Conservation (phyloP, 2,888 invertebrate genomes). For the Pseudolycoriella hygida region DNA sequence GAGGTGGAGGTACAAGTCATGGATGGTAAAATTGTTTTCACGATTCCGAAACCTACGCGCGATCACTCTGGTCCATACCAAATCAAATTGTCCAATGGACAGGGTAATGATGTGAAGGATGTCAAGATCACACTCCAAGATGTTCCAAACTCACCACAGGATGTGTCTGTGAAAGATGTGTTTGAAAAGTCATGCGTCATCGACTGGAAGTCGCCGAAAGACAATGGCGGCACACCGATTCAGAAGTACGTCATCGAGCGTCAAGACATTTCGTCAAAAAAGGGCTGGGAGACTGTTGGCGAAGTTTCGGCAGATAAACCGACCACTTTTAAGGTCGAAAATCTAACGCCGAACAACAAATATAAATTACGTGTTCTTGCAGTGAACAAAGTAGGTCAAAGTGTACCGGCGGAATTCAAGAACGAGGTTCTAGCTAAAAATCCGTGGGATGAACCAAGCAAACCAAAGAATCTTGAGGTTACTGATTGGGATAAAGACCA, state of each 20-base stretch:
- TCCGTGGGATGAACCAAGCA: conserved; percentile 74
- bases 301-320: conserved; percentile 57
- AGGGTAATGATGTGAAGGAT: conserved; percentile 86
- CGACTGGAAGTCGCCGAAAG: conserved; percentile 91
- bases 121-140: conserved; percentile 82
- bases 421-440: conserved; percentile 89
- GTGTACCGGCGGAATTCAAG: conserved; percentile 82
- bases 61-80: conserved; percentile 83
- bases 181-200: conserved; percentile 82
- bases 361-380: conserved; percentile 85
- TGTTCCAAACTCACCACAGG: conserved; percentile 77
- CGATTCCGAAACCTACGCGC: conserved; percentile 79
- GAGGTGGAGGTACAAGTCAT: conserved; percentile 79
- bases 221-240: conserved; percentile 83
- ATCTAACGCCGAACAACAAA: conserved; percentile 79
- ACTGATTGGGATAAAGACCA: conserved; percentile 88
- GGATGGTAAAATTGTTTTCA: conserved; percentile 79
- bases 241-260: conserved; percentile 78
- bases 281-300: conserved; percentile 81
- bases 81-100: conserved; percentile 79
- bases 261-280: conserved; percentile 76
- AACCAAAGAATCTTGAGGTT: conserved; percentile 73
- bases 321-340: conserved; percentile 59
- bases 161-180: conserved; percentile 78
- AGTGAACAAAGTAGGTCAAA: conserved; percentile 77